Percentiles rank a stretch among this genome's conserved stretches.
phyloP scores from a whole-genome alignment of 2,113 vertebrate species.

The Pterocles orientalis region DNA sequence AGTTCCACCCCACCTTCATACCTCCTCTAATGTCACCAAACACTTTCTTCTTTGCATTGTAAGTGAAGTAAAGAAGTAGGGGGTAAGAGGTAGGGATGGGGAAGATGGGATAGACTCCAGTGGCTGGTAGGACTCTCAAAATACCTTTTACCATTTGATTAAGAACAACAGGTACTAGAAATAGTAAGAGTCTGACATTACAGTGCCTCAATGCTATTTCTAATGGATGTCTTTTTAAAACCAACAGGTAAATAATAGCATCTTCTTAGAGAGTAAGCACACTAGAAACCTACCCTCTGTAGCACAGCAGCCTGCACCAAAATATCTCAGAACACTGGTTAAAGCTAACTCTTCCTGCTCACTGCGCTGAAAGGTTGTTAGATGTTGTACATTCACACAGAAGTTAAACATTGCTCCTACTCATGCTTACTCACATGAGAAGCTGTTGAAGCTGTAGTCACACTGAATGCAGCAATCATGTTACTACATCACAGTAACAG shows the following conservation, averaged over 20 bases:
- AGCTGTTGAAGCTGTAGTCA: slow-evolving; percentile 27
- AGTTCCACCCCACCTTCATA: background rate
- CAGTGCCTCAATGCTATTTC: background rate
- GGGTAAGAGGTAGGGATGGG: background rate
- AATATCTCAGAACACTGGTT: background rate
- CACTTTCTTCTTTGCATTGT: background rate
- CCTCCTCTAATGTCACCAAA: background rate
- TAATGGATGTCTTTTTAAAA: background rate
- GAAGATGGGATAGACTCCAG: background rate
- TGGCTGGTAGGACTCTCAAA: background rate
- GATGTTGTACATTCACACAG: background rate
- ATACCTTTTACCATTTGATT: background rate
- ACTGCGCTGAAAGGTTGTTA: background rate
- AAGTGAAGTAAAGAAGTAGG: background rate
- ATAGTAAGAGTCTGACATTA: background rate
- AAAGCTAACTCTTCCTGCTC: background rate
- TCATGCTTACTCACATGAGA: slow-evolving; percentile 41
- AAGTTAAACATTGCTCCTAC: slow-evolving; percentile 48
- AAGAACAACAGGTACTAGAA: background rate
- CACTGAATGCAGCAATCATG: slow-evolving; percentile 25
- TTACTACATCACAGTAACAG: background rate
- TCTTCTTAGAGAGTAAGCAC: background rate
- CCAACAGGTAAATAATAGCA: background rate
- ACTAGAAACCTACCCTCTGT: background rate
- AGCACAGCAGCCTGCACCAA: background rate